Base-by-base conservation (phyloP, 1,140 invertebrate genomes). In the Drosophila orosa region DNA sequence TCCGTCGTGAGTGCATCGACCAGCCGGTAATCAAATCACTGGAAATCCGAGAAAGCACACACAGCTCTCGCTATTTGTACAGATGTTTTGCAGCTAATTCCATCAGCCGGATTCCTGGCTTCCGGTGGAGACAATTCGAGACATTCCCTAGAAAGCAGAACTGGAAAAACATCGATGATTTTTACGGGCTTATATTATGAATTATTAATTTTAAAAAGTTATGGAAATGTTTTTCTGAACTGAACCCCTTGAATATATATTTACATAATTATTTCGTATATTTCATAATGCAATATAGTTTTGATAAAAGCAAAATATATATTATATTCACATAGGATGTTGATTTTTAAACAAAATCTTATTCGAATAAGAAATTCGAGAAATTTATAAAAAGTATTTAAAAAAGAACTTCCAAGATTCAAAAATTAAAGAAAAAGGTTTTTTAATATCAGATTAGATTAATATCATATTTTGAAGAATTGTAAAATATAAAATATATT, bases 11-110 rank as follows among this genome's bases (percentile, higher is more conserved):
- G 24, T 47, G 44, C 44, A 47, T 47, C 12, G 59, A 24, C 59
- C 59, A 58, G 33, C 24, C 12, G 55, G 35, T 24, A 40, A 60
- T 63, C 35, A 63, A 63, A 40, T 63, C 60, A 63, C 33, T 29
- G 52, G 9, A 55, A 55, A 55, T 37, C 29, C 19, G 7, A 52
- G 27, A 4, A 17, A 24, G n/a, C 39, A 22, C 2, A 12, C 47
- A 29, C 47, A 6, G 6, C 6, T 31, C n/a, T 19, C 8, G 29
- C 13, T 22, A 33, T 33, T 52, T 52, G 19, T 15, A 10, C 29
- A 52, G 29, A 52, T 52, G 48, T 52, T 52, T 39, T 25, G 2
- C 29, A 33, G 19, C 42, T 58, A 27, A 58, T 29, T 45, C 25
- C 27, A 45, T 44, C 6, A 44, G 29, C 3, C 13, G 13, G 29